Percentiles rank a stretch among this genome's conserved stretches.
Evolutionary conservation across 2,797 vertebrate genomes (phyloP).

Genomic region (Enteromius radiatus): DNA sequence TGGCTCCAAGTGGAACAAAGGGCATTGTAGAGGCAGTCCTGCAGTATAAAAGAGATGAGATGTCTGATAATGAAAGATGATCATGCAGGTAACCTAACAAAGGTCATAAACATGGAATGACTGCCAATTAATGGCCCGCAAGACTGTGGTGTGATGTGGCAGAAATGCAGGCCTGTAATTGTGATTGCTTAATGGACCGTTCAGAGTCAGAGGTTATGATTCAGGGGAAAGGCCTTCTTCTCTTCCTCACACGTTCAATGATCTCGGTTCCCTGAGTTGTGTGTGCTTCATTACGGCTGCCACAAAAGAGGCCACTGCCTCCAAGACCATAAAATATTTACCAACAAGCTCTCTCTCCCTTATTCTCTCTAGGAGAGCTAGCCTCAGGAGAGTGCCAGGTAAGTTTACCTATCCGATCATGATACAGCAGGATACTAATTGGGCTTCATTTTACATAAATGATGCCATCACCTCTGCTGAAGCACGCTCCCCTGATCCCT

Average conservation of each 20-base stretch:
- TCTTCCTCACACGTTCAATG: conserved; percentile 23
- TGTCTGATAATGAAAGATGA: conserved; percentile 34
- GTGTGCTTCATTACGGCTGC: conserved; percentile 23
- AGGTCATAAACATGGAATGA: conserved; percentile 36
- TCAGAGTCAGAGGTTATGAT: conserved; percentile 30
- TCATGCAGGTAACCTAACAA: conserved; percentile 19
- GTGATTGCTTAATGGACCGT: conserved; percentile 15
- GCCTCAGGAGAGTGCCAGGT: conserved; percentile 46
- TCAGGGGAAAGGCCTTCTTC: conserved; percentile 15
- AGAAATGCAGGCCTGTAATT: conserved; percentile 36
- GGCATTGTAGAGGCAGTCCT: conserved; percentile 5
- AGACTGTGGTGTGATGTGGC: conserved; percentile 35
- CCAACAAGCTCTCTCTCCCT: conserved; percentile 43
- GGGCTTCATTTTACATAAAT: conserved; percentile 50
- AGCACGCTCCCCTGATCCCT: background rate
- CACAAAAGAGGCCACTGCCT: conserved; percentile 70
- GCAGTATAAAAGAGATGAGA: conserved; percentile 16
- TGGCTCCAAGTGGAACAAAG: background rate
- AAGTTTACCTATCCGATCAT: conserved; percentile 61
- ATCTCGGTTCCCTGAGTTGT: conserved; percentile 6
- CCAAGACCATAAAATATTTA: conserved; percentile 75
- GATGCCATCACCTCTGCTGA: conserved; percentile 16
- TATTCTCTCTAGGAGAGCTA: conserved; percentile 34
- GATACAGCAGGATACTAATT: conserved; percentile 65
- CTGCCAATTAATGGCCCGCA: conserved; percentile 24